Evolutionary conservation across 2,113 vertebrate genomes (phyloP), one percentile per base, ranked within the genome.

Genomic region (Circaetus gallicus): DNA sequence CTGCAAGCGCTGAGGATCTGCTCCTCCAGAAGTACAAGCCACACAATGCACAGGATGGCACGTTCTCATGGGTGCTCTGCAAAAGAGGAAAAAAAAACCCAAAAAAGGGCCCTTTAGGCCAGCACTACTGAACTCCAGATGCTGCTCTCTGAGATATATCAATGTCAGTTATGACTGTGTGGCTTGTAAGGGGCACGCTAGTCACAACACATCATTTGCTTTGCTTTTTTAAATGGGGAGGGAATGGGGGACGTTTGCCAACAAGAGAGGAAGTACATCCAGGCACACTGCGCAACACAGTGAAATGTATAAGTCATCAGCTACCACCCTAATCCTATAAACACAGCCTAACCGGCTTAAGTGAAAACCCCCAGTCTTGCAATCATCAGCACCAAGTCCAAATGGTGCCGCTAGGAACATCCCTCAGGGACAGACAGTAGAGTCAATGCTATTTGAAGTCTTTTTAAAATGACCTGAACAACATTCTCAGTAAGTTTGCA

Each of bases 221-320:
- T 34, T 66, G n/a, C 18, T 38, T 76, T 72, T 88, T 45, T 29
- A 34, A 40, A 22, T 19, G 2, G 6, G 31, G 5, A 52, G 4
- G 21, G 15, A 55, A 52, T 3, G 5, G 13, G 16, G 8, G 6
- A 49, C 31, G 1, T 17, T 10, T 29, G 45, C 31, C n/a, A 81
- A 52, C 3, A 32, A 14, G 42, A 62, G 40, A 91, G 20, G 42
- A 63, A 62, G 38, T 34, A 28, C 13, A 59, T 45, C n/a, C 43
- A 61, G 34, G n/a, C 38, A 76, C 0, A 0, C 17, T 32, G 1
- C 0, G 0, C 58, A 76, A 24, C 32, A 26, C 3, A 3, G n/a
- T 11, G 4, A 56, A 81, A 62, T 0, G 6, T 3, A 0, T 0
- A 38, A 50, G 22, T 70, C 78, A 92, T 9, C 84, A 70, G 8